Evolutionary conservation across 2,113 vertebrate genomes (phyloP), one percentile per base, ranked within the genome.

Genomic region (Falco punctatus): DNA sequence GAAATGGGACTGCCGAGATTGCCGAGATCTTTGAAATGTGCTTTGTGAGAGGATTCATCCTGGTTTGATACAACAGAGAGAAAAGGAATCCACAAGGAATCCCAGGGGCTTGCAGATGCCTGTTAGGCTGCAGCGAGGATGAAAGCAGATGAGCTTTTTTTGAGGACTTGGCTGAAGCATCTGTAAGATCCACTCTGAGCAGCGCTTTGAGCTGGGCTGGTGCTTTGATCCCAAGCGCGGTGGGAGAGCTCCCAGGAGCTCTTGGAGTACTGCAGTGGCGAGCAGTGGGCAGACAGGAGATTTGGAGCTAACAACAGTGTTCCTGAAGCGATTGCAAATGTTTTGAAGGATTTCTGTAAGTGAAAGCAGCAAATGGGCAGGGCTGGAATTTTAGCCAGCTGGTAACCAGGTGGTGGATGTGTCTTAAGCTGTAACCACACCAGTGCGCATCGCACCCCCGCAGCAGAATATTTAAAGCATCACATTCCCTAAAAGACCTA

Each of bases 101-200:
- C 85, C 59, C 30, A 17, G 64, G 46, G 42, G 26, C 64, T 67
- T 13, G 26, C 42, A 54, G 61, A 48, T 24, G 32, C 51, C 62
- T 91, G 81, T 65, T 73, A 66, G 69, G 78, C 67, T 11, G 13
- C 75, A 69, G 72, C 0, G 16, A 88, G 75, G 86, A 81, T 93
- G 72, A 94, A 88, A 86, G 80, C 72, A 77, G 85, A 79, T 54
- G 30, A 82, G 69, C 2, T 82, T 66, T 82, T 83, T 88, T 66
- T 33, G 14, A 77, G 69, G 81, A 6, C 49, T 95, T 17, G 5
- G 65, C 86, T 81, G 81, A 88, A 79, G 13, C 5, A 11, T 59
- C 55, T 51, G 70, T 70, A 42, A 72, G 86, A 79, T 84, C 52
- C 33, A 1, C 55, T 93, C 64, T 48, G 6, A 3, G 81, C 66